A percentile compares a stretch with the other conserved stretches of the same genome.
Evolutionary conservation across 30 jellyfish, hydroid and myxozoan species (phyloP).

Genomic region (Nemopilema nomurai): DNA sequence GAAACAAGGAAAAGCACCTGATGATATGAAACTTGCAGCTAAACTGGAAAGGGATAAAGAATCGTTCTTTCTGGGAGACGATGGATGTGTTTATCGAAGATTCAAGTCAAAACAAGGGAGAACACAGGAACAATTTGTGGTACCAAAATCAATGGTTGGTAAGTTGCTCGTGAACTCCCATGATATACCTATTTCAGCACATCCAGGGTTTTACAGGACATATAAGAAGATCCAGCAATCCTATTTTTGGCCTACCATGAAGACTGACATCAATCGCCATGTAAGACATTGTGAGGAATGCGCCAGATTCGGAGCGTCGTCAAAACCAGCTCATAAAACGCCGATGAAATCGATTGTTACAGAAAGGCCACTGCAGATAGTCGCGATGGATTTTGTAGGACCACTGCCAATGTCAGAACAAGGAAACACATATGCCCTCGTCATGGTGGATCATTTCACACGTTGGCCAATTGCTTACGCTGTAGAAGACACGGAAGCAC

Average conservation of each 20-base stretch:
- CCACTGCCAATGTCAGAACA: conserved; percentile 40
- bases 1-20: conserved; percentile 9
- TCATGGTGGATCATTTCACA: no score
- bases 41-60: conserved; percentile 39
- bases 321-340: conserved; percentile 51
- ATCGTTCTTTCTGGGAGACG: conserved; percentile 25
- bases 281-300: no score
- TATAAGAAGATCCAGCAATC: conserved; percentile 26
- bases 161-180: conserved; percentile 43
- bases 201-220: conserved; percentile 37
- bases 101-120: conserved; percentile 33
- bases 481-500: conserved; percentile 21
- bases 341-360: conserved; percentile 50
- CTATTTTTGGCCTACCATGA: conserved; percentile 53
- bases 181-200: conserved; percentile 32
- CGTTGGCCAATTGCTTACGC: no score
- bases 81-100: conserved; percentile 43
- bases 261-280: conserved; percentile 45
- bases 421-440: no score
- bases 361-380: conserved; percentile 51
- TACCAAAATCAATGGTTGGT: conserved; percentile 50
- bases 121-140: conserved; percentile 39
- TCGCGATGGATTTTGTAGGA: conserved; percentile 44
- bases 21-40: conserved; percentile 13
- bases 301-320: conserved; percentile 23